Evolutionary conservation across 2,888 invertebrate species (phyloP), one percentile per base, ranked within the genome.

Genomic region (Athalia cordata): DNA sequence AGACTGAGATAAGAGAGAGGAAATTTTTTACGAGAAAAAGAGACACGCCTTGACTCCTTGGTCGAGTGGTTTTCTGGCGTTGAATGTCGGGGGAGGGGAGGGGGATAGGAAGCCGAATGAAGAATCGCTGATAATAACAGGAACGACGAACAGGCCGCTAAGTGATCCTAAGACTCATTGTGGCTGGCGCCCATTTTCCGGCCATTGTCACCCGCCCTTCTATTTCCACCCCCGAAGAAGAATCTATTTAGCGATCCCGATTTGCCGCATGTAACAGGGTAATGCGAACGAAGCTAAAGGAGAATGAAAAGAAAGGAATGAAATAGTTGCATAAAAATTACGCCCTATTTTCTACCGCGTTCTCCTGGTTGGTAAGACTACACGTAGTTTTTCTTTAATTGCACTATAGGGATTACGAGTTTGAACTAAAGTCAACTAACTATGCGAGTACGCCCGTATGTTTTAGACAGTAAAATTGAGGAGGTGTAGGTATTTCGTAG

Each of bases 111-210:
- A 61, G 43, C 47, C 75, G 81, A 81, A 84, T 84, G 83, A 83
- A 84, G 82, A 80, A 83, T 84, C 81, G 75, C 79, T 79, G 82
- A 83, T 81, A 82, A 82, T 83, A 82, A 81, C 79, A 74, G 77
- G 79, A 55, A 52, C 50, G 50, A 62, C 68, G 79, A 57, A 80
- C 78, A 79, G 80, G 78, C 77, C 72, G 77, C 80, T 81, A 80
- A 83, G 81, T 79, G 83, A 81, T 81, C 81, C 77, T 79, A 67
- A 79, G 77, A 70, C 81, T 80, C 81, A 84, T 83, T 80, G 66
- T 59, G 72, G 62, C 67, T 50, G 57, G 61, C 29, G 43, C 62
- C 57, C 78, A 72, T 72, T 78, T 78, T 43, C 57, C 78, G 29
- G 74, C 65, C 68, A 76, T 77, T 79, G 81, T 80, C 78, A 77